Conservation (phyloP, 2,888 invertebrate genomes). For the Halictus quadricinctus region DNA sequence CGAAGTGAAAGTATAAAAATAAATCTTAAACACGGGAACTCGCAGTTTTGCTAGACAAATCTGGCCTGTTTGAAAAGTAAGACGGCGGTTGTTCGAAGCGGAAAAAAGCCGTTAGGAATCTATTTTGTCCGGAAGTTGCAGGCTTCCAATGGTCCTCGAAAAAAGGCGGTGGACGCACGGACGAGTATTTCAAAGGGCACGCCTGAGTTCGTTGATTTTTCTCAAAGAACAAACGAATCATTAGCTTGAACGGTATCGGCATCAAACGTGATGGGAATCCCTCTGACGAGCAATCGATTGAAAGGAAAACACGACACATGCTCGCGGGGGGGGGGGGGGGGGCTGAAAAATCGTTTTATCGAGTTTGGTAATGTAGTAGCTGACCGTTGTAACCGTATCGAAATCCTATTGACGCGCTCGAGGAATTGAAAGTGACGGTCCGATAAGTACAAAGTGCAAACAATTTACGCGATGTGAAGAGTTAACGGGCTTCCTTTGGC, state of each 20-base stretch:
- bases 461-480: conserved; percentile 30
- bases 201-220: conserved; percentile 19
- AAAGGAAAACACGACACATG: conserved; percentile 37
- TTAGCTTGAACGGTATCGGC: conserved; percentile 47
- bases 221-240: conserved; percentile 37
- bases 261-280: conserved; percentile 43
- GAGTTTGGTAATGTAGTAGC: conserved; percentile 23
- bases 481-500: conserved; percentile 28
- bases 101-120: conserved; percentile 55
- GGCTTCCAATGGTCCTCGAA: conserved; percentile 6
- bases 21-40: conserved; percentile 46
- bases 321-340: too few relatives aligned
- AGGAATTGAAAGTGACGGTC: conserved; percentile 32
- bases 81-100: conserved; percentile 14
- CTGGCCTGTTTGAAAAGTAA: conserved; percentile 7
- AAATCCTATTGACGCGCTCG: conserved; percentile 32
- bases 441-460: conserved; percentile 15
- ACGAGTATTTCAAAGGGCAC: conserved; percentile 32
- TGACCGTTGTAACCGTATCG: conserved; percentile 15
- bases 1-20: conserved; percentile 42
- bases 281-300: conserved; percentile 9
- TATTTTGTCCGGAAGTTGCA: conserved; percentile 41
- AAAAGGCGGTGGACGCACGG: background rate
- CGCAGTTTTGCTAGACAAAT: conserved; percentile 17
- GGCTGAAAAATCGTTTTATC: conserved; percentile 15